Base-by-base conservation (phyloP, 2,888 invertebrate species). In the Metacarcinus magister region DNA sequence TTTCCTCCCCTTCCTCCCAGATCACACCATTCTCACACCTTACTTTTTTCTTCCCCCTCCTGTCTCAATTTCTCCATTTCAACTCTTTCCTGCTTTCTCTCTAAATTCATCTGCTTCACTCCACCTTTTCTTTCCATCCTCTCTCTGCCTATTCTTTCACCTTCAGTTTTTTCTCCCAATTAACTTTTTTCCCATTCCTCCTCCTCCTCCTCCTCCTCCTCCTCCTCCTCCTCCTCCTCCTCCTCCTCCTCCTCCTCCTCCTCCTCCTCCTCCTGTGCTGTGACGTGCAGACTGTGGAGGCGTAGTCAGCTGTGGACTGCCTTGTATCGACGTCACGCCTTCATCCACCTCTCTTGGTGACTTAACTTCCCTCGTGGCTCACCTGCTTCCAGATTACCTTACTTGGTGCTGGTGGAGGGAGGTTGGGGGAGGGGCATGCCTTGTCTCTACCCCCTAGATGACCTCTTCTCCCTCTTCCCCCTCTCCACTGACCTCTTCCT, bases 281-380 rank as follows among this genome's bases (percentile, higher is more conserved):
- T 23, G 60, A 19, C 23, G 75, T 75, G 75, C 75, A 75, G 75
- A 28, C 28, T 75, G 75, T 60, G 60, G 23, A 75, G 75, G 75
- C 28, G 75, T 60, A 60, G 60, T 75, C 28, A 7, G 75, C n/a
- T 10, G 75, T 8, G 75, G 39, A 32, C 87, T 32, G 32, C 39
- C 13, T 28, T 39, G 87, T 87, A 87, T 87, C 87, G 87, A 87
- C 87, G 87, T 16, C 39, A n/a, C 75, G 75, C 75, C 75, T 75
- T 23, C 75, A 28, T 82, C 28, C 75, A 82, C 87, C 87, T 39
- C 39, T 87, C 87, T 19, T 39, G 87, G 39, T 87, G 39, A 32
- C 87, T n/a, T 87, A 10, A 13, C 87, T 87, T 3, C 10, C 87
- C 87, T 87, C 39, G 39, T 39, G 87, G 39, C 87, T 87, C 87